Evolutionary conservation across 1,140 invertebrate genomes (phyloP).

Genomic region (Globodera ellingtonae): DNA sequence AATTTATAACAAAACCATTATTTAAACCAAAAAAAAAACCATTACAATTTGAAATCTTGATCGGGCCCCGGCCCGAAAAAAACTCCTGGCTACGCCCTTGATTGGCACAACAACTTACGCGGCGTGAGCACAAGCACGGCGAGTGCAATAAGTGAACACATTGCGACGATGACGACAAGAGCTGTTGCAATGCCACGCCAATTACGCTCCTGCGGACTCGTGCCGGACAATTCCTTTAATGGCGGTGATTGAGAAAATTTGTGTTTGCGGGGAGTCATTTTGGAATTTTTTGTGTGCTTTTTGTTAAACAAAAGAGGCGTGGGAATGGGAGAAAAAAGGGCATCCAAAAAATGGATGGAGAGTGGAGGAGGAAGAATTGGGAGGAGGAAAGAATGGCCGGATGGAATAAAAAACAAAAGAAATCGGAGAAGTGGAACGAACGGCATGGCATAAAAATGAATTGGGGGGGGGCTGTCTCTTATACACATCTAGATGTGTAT

Average conservation of each 20-base stretch:
- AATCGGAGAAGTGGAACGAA: neutral
- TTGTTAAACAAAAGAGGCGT: neutral
- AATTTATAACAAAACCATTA: neutral
- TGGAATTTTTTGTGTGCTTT: neutral
- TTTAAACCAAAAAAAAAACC: neutral
- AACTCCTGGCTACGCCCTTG: neutral
- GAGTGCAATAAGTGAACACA: slow-evolving; percentile 46
- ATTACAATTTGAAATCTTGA: too few relatives aligned
- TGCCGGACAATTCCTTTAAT: slow-evolving; percentile 50
- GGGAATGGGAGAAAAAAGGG: neutral
- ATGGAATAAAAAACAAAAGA: neutral
- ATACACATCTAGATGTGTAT: too few relatives aligned
- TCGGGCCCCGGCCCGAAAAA: too few relatives aligned
- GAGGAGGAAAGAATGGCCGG: neutral
- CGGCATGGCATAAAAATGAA: too few relatives aligned
- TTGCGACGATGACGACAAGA: slow-evolving; percentile 43
- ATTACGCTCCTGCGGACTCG: slow-evolving; percentile 51
- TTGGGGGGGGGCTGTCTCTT: too few relatives aligned
- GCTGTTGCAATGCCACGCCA: slow-evolving; percentile 52
- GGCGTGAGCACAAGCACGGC: slow-evolving; percentile 52
- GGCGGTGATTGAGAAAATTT: slow-evolving; percentile 14
- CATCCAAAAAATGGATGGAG: neutral
- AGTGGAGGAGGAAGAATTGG: neutral
- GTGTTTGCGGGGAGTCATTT: neutral
- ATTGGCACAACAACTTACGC: slow-evolving; percentile 34